A percentile compares a stretch with the other conserved stretches of the same genome.
phyloP scores from a whole-genome alignment of 1,140 invertebrate species.

The Sarcophaga bullata region DNA sequence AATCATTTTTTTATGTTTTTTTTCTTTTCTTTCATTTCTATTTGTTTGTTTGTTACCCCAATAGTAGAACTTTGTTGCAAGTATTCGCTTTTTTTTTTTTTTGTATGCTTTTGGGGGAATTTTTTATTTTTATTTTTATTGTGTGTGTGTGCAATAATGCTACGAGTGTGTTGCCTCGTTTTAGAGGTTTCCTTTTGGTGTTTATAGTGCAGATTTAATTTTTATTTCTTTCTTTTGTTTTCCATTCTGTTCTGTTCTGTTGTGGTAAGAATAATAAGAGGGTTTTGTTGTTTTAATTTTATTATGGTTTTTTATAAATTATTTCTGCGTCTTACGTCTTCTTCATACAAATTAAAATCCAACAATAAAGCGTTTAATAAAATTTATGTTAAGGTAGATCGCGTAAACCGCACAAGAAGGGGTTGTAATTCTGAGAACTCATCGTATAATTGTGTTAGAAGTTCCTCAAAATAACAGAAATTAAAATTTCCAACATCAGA shows the following conservation, averaged over 20 bases:
- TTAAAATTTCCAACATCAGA: no score
- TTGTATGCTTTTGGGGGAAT: conserved; percentile 21
- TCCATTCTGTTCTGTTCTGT: not conserved
- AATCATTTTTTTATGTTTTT: no score
- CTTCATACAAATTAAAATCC: not conserved
- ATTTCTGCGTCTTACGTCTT: not conserved
- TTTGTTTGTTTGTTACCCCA: no score
- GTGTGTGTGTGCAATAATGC: no score
- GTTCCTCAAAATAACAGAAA: no score
- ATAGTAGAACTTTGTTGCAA: not conserved
- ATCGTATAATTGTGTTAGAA: no score
- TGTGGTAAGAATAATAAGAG: conserved; percentile 4
- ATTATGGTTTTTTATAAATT: not conserved
- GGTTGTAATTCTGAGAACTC: no score
- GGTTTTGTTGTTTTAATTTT: not conserved
- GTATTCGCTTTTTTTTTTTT: no score
- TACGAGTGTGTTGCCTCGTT: not conserved
- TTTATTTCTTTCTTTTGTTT: not conserved
- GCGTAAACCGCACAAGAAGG: no score
- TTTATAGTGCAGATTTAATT: not conserved
- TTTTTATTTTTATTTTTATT: no score
- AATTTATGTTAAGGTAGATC: conserved; percentile 10
- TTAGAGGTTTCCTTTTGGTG: not conserved
- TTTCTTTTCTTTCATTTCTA: no score
- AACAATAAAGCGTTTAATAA: conserved; percentile 1